These are phyloP conservation scores for Drosophila sulfurigaster DNA, from an alignment of 1,140 invertebrate genomes.

Conservation along the genomic window DNA sequence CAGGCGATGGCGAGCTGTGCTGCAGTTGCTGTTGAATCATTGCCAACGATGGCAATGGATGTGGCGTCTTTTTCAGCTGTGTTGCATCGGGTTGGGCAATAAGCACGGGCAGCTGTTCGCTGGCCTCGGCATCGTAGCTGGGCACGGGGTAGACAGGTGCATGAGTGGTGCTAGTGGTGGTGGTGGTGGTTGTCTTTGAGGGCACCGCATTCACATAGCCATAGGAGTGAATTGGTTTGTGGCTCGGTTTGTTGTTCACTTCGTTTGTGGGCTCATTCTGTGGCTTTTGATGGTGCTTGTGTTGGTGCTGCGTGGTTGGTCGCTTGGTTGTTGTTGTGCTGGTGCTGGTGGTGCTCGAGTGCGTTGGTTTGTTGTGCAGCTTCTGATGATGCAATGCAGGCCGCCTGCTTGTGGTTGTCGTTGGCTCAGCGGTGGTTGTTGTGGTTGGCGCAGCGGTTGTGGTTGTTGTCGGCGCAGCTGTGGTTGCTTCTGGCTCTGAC, in stretches of 20 bases:
- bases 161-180: constrained; percentile 53
- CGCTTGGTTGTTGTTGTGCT: constrained; percentile 32
- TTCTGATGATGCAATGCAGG: constrained; percentile 61
- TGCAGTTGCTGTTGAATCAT: constrained; percentile 66
- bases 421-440: constrained; percentile 23
- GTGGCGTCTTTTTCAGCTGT: constrained; percentile 62
- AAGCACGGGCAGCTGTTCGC: constrained; percentile 30
- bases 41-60: constrained; percentile 57
- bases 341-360: constrained; percentile 10
- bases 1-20: constrained; percentile 55
- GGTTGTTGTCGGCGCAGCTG: constrained; percentile 52
- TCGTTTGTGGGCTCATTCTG: constrained; percentile 51
- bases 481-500: constrained; percentile 68
- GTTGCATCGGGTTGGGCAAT: constrained; percentile 1
- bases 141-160: constrained; percentile 68
- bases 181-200: constrained; percentile 29
- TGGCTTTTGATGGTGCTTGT: constrained; percentile 56
- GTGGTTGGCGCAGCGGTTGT: constrained; percentile 42
- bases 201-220: constrained; percentile 50
- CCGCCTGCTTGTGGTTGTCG: constrained; percentile 55
- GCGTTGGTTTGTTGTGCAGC: constrained; percentile 34
- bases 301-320: constrained; percentile 50
- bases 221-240: constrained; percentile 37
- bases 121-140: constrained; percentile 51
- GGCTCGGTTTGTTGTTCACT: constrained; percentile 8